Conservation (phyloP, 2,888 invertebrate species). For the Monopis laevigella region DNA sequence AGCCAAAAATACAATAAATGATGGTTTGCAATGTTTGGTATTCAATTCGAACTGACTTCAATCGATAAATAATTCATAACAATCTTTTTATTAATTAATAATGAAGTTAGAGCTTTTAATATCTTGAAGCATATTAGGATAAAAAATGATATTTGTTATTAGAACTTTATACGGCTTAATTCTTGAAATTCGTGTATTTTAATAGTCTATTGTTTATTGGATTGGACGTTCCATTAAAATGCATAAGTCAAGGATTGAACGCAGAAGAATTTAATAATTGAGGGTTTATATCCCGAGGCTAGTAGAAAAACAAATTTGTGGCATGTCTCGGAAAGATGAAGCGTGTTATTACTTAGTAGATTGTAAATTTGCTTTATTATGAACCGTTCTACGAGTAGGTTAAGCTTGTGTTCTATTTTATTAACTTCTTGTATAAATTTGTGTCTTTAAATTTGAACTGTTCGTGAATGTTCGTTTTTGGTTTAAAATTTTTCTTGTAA, state of each 20-base stretch:
- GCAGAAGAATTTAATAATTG: slow-evolving; percentile 54
- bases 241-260: slow-evolving; percentile 28
- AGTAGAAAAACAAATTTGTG: slow-evolving; percentile 39
- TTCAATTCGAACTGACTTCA: slow-evolving; percentile 26
- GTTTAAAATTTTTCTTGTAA: too few relatives aligned
- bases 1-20: slow-evolving; percentile 40
- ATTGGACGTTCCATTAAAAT: slow-evolving; percentile 30
- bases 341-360: slow-evolving; percentile 9
- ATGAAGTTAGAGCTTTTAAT: slow-evolving; percentile 32
- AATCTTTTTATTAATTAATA: slow-evolving; percentile 54
- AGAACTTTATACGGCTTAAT: slow-evolving; percentile 34
- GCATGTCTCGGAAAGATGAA: slow-evolving; percentile 29
- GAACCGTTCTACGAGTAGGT: too few relatives aligned
- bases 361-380: slow-evolving; percentile 6
- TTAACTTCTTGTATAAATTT: too few relatives aligned
- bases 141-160: slow-evolving; percentile 18
- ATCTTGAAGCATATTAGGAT: slow-evolving; percentile 27
- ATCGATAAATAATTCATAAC: slow-evolving; percentile 50
- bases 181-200: slow-evolving; percentile 52
- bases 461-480: too few relatives aligned
- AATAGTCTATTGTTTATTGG: slow-evolving; percentile 37
- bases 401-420: too few relatives aligned
- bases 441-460: too few relatives aligned
- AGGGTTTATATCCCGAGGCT: slow-evolving; percentile 36
- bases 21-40: slow-evolving; percentile 37